Evolutionary conservation across 1,140 invertebrate genomes (phyloP).

Genomic region (Lepidostoma basale): DNA sequence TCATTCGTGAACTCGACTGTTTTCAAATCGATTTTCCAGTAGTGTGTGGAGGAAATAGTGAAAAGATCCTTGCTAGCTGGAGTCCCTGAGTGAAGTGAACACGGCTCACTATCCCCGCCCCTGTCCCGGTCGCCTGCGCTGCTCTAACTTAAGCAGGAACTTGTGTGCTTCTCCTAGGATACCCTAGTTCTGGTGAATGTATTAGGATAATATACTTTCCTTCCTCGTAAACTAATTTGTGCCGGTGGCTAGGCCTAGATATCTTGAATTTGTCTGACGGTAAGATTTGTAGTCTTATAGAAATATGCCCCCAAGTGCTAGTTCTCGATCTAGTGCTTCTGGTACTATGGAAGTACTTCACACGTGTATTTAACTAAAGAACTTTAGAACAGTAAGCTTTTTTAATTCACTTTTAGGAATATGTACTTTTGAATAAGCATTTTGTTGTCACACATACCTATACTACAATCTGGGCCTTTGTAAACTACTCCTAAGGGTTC

Average conservation of each 20-base stretch:
- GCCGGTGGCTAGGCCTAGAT: slow-evolving; percentile 13
- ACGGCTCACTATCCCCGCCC: too few relatives aligned
- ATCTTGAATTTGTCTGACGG: slow-evolving; percentile 11
- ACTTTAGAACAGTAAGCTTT: slow-evolving; percentile 39
- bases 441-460: slow-evolving; percentile 32
- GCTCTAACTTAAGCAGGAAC: too few relatives aligned
- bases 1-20: too few relatives aligned
- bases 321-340: background rate
- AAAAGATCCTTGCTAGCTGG: too few relatives aligned
- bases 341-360: background rate
- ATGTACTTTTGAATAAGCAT: slow-evolving; percentile 31
- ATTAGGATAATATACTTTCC: background rate
- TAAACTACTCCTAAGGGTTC: slow-evolving; percentile 30
- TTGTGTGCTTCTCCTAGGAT: background rate
- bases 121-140: too few relatives aligned
- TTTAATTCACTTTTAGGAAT: slow-evolving; percentile 43
- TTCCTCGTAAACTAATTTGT: background rate
- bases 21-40: too few relatives aligned
- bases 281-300: slow-evolving; percentile 11
- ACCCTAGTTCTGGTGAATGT: slow-evolving; percentile 1
- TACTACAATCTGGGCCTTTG: slow-evolving; percentile 36
- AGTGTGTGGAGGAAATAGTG: too few relatives aligned
- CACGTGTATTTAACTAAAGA: background rate
- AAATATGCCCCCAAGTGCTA: background rate
- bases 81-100: too few relatives aligned